A percentile compares a stretch with the other conserved stretches of the same genome.
Conservation (phyloP, 2,113 vertebrate genomes). For the Fregetta grallaria region DNA sequence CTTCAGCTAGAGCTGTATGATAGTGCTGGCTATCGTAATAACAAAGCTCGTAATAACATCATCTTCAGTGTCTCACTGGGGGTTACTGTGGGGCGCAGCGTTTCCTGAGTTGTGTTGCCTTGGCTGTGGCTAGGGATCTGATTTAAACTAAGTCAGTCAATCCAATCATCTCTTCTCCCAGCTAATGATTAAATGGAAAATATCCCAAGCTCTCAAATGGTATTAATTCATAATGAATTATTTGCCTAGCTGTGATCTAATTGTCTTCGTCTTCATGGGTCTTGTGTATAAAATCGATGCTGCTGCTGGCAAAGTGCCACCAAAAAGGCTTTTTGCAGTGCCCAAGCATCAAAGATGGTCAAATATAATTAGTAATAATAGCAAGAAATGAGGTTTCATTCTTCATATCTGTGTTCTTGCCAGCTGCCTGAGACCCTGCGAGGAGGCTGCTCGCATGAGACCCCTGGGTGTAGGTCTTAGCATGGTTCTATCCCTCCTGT, state of each 20-base stretch:
- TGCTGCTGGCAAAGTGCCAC: constrained; percentile 4
- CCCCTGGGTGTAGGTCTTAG: background rate
- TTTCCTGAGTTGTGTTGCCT: background rate
- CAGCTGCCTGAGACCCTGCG: fast-evolving
- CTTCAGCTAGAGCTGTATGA: background rate
- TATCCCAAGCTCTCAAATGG: background rate
- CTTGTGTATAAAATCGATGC: background rate
- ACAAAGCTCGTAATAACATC: background rate
- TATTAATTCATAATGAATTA: constrained; percentile 47
- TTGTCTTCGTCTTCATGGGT: background rate
- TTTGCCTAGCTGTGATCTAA: constrained; percentile 19
- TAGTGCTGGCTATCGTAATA: background rate
- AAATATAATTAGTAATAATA: background rate
- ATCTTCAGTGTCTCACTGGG: background rate
- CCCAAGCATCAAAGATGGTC: background rate
- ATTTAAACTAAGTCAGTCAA: background rate
- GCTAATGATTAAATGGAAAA: constrained; percentile 19
- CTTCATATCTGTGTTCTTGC: background rate
- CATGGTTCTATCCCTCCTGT: background rate
- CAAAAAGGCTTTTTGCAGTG: background rate
- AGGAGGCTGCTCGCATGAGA: fast-evolving
- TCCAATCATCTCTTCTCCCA: background rate
- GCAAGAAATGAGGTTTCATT: background rate
- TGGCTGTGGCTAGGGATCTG: background rate
- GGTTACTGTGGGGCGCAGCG: background rate